A percentile compares a stretch with the other conserved stretches of the same genome.
Evolutionary conservation across 2,113 vertebrate genomes (phyloP).

Genomic region (Catharus bicknelli): DNA sequence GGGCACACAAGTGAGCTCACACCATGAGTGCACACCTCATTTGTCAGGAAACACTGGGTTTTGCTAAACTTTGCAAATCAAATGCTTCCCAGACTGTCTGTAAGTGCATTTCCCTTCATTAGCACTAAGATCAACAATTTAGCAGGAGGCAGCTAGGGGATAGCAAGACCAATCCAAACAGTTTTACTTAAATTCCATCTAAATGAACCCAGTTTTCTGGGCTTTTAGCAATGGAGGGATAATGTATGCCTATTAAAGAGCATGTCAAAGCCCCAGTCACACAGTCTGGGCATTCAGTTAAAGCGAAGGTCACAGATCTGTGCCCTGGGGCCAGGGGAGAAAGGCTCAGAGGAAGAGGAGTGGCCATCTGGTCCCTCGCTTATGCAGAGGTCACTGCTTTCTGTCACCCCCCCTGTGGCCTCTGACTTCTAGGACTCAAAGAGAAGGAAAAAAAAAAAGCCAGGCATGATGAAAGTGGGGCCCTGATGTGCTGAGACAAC

Average conservation of each 20-base stretch:
- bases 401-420: slow-evolving; percentile 78
- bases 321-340: slow-evolving; percentile 79
- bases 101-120: slow-evolving; percentile 43
- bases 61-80: slow-evolving; percentile 8
- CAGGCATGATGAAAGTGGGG: slow-evolving; percentile 64
- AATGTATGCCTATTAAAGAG: slow-evolving; percentile 61
- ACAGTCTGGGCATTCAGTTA: slow-evolving; percentile 61
- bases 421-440: slow-evolving; percentile 83
- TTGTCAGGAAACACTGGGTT: neutral
- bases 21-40: neutral
- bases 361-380: slow-evolving; percentile 84
- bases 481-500: slow-evolving; percentile 59
- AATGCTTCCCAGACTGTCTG: neutral
- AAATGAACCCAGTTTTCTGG: slow-evolving; percentile 49
- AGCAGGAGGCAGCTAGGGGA: slow-evolving; percentile 35
- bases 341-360: slow-evolving; percentile 75
- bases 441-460: slow-evolving; percentile 18
- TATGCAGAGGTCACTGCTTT: slow-evolving; percentile 86
- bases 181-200: slow-evolving; percentile 61
- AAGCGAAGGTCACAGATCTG: slow-evolving; percentile 64
- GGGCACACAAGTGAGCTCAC: neutral
- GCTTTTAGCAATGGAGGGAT: slow-evolving; percentile 36
- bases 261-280: slow-evolving; percentile 63
- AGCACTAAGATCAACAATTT: slow-evolving; percentile 53
- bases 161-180: slow-evolving; percentile 58